Base-by-base conservation (phyloP, 2,888 invertebrate genomes). In the Liposcelis brunnea region DNA sequence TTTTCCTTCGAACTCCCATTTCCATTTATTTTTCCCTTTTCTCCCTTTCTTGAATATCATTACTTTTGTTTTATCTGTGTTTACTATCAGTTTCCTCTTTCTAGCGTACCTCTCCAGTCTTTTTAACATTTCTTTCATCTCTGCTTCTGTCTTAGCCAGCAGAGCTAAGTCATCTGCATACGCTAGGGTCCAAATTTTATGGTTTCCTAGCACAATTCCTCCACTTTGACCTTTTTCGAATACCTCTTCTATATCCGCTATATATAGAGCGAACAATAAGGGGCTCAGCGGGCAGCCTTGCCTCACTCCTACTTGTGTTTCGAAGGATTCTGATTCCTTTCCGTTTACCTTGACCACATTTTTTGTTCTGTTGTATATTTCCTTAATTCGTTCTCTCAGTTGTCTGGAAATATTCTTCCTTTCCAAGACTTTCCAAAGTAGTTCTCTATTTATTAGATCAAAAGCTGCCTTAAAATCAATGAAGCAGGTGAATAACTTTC, bases 231-330 rank as follows among this genome's bases (percentile, higher is more conserved):
- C 15, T 33, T 42, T 12, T 18, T 44, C 14, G 45, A 21, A 1
- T n/a, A 21, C 43, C 7, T 45, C 49, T 18, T 49, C 47, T 35
- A 50, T 2, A 11, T 49, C 48, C 6, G 49, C 48, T 1, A 49
- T 36, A 11, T 42, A 38, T 2, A 51, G 18, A 18, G 47, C 47
- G 38, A 54, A 53, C 2, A 53, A 47, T 0, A 44, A 35, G 2
- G 53, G 50, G 31, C 53, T 52, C 26, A 53, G 31, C 5, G 47
- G 47, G 44, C 50, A 53, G 10, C 51, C 50, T 42, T 52, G 54
- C 26, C 49, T 52, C 10, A 53, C 45, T 2, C 50, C 49, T 46
- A 49, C 47, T 31, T 19, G 18, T 3, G 49, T 49, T 50, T 50
- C 51, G 33, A 52, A 49, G 2, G 34, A 36, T 14, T 42, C 49